Evolutionary conservation across 1,140 invertebrate species (phyloP).

Genomic region (Drosophila pseudoananassae): DNA sequence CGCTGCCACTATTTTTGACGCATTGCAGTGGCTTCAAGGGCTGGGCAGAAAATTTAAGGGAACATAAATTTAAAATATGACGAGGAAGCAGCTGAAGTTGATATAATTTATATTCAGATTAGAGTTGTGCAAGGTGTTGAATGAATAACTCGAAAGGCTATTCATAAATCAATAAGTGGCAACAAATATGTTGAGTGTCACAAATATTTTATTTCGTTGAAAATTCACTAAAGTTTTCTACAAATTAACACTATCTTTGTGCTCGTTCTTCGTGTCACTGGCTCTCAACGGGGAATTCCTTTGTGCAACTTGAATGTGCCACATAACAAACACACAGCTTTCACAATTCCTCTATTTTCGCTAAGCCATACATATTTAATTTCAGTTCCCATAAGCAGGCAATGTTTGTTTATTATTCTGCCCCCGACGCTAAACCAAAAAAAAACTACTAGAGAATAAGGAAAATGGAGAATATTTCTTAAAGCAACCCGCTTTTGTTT

Average conservation of each 20-base stretch:
- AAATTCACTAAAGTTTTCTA: background rate
- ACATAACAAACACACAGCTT: conserved; percentile 10
- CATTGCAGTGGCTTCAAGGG: conserved; percentile 48
- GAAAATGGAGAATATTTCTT: conserved; percentile 46
- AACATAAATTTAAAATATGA: conserved; percentile 27
- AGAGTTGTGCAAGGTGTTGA: background rate
- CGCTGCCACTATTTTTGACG: conserved; percentile 46
- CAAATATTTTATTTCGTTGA: background rate
- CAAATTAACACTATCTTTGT: background rate
- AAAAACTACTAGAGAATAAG: conserved; percentile 1
- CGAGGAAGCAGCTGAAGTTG: background rate
- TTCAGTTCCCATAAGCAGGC: conserved; percentile 40
- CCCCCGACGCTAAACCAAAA: conserved; percentile 15
- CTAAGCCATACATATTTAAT: conserved; percentile 43
- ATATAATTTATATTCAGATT: conserved; percentile 1
- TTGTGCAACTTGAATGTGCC: conserved; percentile 36
- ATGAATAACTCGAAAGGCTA: background rate
- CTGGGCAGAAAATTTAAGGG: conserved; percentile 43
- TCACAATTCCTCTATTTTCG: conserved; percentile 12
- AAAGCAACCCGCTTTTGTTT: conserved; percentile 62
- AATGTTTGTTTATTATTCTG: conserved; percentile 44
- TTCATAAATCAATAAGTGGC: background rate
- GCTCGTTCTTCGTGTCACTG: background rate
- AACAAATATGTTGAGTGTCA: background rate
- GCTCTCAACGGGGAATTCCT: conserved; percentile 10